phyloP scores from a whole-genome alignment of 2,113 vertebrate species.

The Sphaerodactylus townsendi region DNA sequence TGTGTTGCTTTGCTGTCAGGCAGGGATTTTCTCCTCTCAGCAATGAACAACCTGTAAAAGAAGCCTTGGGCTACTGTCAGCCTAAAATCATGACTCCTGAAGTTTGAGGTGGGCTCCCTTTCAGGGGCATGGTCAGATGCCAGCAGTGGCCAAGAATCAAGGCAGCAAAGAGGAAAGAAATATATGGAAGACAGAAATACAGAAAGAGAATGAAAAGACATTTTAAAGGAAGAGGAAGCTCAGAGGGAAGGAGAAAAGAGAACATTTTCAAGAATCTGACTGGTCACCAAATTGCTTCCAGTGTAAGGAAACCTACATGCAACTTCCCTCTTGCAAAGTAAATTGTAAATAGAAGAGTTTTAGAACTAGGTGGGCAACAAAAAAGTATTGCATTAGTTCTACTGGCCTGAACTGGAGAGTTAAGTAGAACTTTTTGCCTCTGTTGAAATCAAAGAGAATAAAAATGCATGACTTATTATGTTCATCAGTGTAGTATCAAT shows the following conservation, averaged over 20 bases:
- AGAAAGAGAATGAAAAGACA: background rate
- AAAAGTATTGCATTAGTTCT: background rate
- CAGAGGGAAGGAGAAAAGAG: background rate
- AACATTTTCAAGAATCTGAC: background rate
- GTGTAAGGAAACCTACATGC: background rate
- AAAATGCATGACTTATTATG: too few species aligned
- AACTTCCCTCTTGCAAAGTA: background rate
- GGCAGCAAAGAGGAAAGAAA: background rate
- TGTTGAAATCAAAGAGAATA: too few species aligned
- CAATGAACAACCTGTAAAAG: background rate
- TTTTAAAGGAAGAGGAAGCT: background rate
- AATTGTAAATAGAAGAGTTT: background rate
- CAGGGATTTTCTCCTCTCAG: constrained; percentile 14
- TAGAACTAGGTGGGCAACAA: background rate
- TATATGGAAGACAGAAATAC: background rate
- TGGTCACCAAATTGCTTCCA: background rate
- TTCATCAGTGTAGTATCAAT: too few species aligned
- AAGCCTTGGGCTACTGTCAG: constrained; percentile 12
- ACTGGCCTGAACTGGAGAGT: background rate
- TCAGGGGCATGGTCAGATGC: background rate
- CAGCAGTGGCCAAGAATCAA: background rate
- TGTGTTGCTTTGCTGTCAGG: background rate
- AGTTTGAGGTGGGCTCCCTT: background rate
- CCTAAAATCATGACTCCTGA: background rate
- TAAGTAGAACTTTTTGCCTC: background rate